Base-by-base conservation (phyloP, 2,888 invertebrate species). In the Dicycla oo region DNA sequence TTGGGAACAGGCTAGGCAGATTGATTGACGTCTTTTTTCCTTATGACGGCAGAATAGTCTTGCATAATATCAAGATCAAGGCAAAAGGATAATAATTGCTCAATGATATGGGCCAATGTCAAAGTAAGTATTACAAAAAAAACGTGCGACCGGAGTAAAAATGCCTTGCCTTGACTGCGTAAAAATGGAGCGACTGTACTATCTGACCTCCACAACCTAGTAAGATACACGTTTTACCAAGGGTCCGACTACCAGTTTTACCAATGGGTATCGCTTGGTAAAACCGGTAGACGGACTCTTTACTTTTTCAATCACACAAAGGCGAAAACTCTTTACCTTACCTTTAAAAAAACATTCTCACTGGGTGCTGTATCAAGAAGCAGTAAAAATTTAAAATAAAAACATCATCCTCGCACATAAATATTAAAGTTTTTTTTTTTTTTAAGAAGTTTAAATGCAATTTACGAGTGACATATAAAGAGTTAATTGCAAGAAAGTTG, bases 401-500 rank as follows among this genome's bases (percentile, higher is more conserved):
- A 51, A 58, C 23, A 18, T 58, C 13, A 23, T 34, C 43, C 23
- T 11, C 38, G 3, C 3, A 13, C 26, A 38, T 63, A 47, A 54
- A 63, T 8, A 45, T 40, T n/a, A 2, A 30, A 54, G 26, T 40
- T 45, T 30, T 45, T 61, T 75, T 73, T 61, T 75, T 73, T 79
- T 75, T 60, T 30, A 57, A 43, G 20, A 56, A 60, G 40, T 66
- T 67, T 66, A 71, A 63, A 68, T 68, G 69, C 56, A 70, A 77
- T 84, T 80, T 76, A 58, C 63, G 11, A 20, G 70, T 63, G 26
- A 72, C 69, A 75, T 73, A 70, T 72, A 67, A 77, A 83, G 63
- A 53, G 54, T 74, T 83, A 78, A 80, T 79, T 75, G 47, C 63
- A 82, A 66, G 80, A 84, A 86, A 86, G 87, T 86, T 68, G 86